Conservation (phyloP, 2,888 invertebrate genomes). For the Brachylomia viminalis region DNA sequence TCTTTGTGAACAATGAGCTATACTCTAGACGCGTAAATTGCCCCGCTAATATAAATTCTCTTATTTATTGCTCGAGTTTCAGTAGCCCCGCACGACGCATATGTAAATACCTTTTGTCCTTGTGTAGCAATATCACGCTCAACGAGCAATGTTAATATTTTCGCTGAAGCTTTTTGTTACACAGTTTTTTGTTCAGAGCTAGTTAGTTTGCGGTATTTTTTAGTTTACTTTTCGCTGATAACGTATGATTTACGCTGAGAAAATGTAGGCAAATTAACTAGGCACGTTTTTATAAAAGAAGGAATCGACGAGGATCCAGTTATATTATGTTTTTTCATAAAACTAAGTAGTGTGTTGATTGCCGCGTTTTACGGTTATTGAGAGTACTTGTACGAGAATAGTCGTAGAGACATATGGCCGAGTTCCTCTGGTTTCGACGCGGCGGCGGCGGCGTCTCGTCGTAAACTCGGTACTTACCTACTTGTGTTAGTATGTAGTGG, state of each 20-base stretch:
- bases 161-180: conserved; percentile 22
- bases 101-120: conserved; percentile 40
- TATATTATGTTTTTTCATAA: conserved; percentile 32
- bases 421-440: conserved; percentile 48
- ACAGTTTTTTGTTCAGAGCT: conserved; percentile 9
- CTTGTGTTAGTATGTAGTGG: conserved; percentile 39
- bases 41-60: conserved; percentile 61
- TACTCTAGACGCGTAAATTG: conserved; percentile 64
- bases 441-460: conserved; percentile 45
- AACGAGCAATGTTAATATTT: conserved; percentile 37
- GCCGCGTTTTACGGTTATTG: conserved; percentile 59
- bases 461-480: conserved; percentile 56
- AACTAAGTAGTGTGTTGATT: conserved; percentile 53
- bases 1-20: conserved; percentile 63
- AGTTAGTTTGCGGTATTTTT: conserved; percentile 15
- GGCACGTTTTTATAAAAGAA: conserved; percentile 1
- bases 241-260: conserved; percentile 11
- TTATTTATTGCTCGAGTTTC: conserved; percentile 45
- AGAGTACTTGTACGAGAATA: conserved; percentile 57
- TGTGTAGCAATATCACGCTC: conserved; percentile 33
- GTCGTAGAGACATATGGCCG: conserved; percentile 51
- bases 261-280: conserved; percentile 21
- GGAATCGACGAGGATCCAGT: neutral
- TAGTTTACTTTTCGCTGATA: conserved; percentile 26
- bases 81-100: conserved; percentile 11